phyloP scores from a whole-genome alignment of 30 jellyfish, hydroid and myxozoan genomes.

The Hydra vulgaris region DNA sequence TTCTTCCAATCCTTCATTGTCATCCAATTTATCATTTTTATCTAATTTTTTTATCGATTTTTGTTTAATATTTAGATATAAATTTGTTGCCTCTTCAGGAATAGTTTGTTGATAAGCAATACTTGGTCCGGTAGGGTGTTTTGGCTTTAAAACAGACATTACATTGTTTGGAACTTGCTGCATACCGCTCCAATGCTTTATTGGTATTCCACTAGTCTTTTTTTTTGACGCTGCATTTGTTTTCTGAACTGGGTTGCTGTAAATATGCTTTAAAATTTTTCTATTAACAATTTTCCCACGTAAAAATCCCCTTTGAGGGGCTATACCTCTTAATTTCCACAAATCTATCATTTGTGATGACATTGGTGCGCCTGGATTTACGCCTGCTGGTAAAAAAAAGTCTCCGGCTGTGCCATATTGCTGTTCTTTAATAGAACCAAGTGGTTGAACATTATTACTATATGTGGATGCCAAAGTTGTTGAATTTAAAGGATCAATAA shows the following conservation, averaged over 20 bases:
- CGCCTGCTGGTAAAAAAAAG: slow-evolving; percentile 24
- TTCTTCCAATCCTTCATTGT: not conserved
- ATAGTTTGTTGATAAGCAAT: slow-evolving; percentile 25
- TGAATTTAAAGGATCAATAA: not conserved
- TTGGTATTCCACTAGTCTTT: not conserved
- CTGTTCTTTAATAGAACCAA: not conserved
- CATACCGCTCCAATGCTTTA: not conserved
- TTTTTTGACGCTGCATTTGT: not conserved
- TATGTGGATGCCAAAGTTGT: not conserved
- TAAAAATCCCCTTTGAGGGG: slow-evolving; percentile 10
- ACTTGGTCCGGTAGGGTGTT: slow-evolving; percentile 27
- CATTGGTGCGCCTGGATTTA: slow-evolving; percentile 26
- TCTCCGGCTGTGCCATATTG: not conserved
- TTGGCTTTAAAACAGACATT: slow-evolving; percentile 24
- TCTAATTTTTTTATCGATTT: not conserved
- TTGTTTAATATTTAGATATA: not conserved
- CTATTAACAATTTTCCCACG: slow-evolving; percentile 4
- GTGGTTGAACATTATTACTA: not conserved
- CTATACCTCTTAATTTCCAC: slow-evolving; percentile 8
- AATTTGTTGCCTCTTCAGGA: slow-evolving; percentile 10
- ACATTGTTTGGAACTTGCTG: slow-evolving; percentile 8
- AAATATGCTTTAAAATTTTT: not conserved
- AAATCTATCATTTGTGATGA: slow-evolving; percentile 21
- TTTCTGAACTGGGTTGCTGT: not conserved
- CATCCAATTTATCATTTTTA: not conserved